Evolutionary conservation across 1,140 invertebrate species (phyloP).

Genomic region (Neodiprion virginianus): DNA sequence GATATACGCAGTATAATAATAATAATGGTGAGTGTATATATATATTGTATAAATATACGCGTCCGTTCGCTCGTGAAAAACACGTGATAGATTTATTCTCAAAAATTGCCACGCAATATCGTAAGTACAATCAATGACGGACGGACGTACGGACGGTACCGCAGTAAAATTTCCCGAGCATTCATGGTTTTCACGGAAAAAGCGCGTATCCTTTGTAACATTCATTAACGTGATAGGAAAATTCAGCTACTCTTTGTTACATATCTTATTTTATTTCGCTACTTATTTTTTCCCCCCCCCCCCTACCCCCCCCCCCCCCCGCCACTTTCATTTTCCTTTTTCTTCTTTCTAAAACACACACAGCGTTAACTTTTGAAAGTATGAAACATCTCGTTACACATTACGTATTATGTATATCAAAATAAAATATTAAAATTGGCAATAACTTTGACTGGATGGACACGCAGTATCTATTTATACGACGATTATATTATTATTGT

Average conservation of each 20-base stretch:
- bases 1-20: too few species aligned
- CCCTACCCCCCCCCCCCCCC: too few species aligned
- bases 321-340: too few species aligned
- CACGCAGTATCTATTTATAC: background rate
- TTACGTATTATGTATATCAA: background rate
- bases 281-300: too few species aligned
- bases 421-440: conserved; percentile 3
- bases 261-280: too few species aligned
- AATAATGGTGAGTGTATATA: too few species aligned
- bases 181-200: background rate
- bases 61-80: background rate
- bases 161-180: background rate
- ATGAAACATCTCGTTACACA: background rate
- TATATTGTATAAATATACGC: too few species aligned
- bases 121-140: background rate
- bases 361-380: too few species aligned
- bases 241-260: background rate
- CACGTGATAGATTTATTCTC: background rate
- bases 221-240: background rate
- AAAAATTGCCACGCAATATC: background rate
- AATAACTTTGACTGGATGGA: conserved; percentile 5
- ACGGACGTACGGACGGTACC: background rate
- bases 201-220: background rate
- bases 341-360: too few species aligned
- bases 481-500: too few species aligned